phyloP scores from a whole-genome alignment of 2,113 vertebrate species.

The Phalacrocorax brasilianus region DNA sequence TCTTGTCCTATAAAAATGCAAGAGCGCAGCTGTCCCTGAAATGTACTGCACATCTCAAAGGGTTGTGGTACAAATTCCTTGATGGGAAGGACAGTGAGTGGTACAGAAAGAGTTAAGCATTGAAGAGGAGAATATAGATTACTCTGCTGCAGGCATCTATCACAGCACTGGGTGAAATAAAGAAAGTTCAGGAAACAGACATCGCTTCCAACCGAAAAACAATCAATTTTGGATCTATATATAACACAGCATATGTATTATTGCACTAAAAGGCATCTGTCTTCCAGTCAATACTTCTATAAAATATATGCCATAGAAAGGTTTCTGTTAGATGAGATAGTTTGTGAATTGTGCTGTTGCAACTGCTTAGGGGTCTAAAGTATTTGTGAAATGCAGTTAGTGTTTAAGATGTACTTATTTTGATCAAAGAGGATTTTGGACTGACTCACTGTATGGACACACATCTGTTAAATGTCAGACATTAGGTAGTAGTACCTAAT shows the following conservation, averaged over 20 bases:
- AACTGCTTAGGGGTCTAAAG: neutral
- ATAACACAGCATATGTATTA: neutral
- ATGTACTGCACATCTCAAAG: neutral
- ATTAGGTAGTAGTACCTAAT: neutral
- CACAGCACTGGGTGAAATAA: neutral
- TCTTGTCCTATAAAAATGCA: neutral
- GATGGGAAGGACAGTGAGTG: neutral
- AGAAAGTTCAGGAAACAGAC: constrained; percentile 10
- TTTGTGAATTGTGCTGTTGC: neutral
- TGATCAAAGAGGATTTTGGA: constrained; percentile 7
- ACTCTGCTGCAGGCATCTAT: neutral
- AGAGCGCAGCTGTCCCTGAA: neutral
- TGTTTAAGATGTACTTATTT: neutral
- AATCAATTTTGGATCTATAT: constrained; percentile 31
- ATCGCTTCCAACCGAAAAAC: constrained; percentile 3
- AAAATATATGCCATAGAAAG: neutral
- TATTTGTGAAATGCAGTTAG: neutral
- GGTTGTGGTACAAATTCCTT: neutral
- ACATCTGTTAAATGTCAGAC: constrained; percentile 39
- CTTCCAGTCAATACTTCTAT: neutral
- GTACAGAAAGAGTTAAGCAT: neutral
- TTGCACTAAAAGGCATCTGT: neutral
- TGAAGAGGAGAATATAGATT: neutral
- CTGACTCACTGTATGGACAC: neutral
- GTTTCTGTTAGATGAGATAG: neutral